A percentile compares a stretch with the other conserved stretches of the same genome.
These are phyloP conservation scores for Trissolcus basalis DNA, from an alignment of 1,140 invertebrate species.

Conservation along the genomic window DNA sequence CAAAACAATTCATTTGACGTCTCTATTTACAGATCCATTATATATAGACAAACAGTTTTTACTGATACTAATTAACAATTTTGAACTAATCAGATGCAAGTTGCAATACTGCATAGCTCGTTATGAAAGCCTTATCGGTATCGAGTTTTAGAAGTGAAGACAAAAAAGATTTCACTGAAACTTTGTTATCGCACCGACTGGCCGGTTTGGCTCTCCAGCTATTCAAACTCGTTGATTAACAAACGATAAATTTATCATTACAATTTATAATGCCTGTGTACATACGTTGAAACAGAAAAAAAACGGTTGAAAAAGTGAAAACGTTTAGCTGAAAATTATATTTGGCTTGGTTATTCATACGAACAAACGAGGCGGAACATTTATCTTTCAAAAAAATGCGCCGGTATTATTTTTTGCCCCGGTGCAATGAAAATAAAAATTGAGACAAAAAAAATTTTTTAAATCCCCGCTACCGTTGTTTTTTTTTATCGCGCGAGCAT, in stretches of 20 bases:
- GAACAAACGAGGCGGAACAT: conserved; percentile 50
- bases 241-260: conserved; percentile 48
- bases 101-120: too few relatives aligned
- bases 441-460: conserved; percentile 30
- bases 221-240: background rate
- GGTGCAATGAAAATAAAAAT: conserved; percentile 56
- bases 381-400: conserved; percentile 60
- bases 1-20: too few relatives aligned
- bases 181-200: too few relatives aligned
- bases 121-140: too few relatives aligned
- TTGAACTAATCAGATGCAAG: too few relatives aligned
- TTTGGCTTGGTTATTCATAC: conserved; percentile 58
- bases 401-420: conserved; percentile 54
- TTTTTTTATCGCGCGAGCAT: conserved; percentile 47
- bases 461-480: conserved; percentile 25
- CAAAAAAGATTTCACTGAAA: too few relatives aligned
- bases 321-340: conserved; percentile 57
- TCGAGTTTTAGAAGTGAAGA: too few relatives aligned
- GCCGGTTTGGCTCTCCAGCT: too few relatives aligned
- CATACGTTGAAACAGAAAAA: conserved; percentile 12
- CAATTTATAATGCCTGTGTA: background rate
- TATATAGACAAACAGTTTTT: too few relatives aligned
- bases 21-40: conserved; percentile 35
- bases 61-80: too few relatives aligned
- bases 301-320: conserved; percentile 32